A percentile compares a stretch with the other conserved stretches of the same genome.
These are phyloP conservation scores for Pollimyrus isidori DNA, from an alignment of 2,113 vertebrate genomes.

Conservation along the genomic window DNA sequence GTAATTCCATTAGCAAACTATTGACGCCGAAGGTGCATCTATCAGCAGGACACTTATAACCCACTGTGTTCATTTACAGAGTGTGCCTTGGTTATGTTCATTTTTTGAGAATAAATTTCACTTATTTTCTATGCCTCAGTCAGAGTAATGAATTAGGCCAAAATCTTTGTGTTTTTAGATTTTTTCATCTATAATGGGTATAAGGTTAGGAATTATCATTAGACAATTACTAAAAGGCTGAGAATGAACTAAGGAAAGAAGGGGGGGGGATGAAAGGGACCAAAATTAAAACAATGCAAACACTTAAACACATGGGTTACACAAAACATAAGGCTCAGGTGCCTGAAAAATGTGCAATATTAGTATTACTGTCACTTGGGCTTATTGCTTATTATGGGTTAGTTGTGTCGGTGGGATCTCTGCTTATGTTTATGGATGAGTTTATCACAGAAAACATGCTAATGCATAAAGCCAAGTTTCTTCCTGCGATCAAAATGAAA, in stretches of 20 bases:
- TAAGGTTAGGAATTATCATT: background rate
- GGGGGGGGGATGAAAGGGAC: background rate
- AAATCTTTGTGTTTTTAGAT: background rate
- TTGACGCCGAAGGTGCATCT: background rate
- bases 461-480: background rate
- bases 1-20: background rate
- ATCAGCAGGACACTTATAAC: background rate
- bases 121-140: background rate
- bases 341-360: background rate
- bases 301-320: background rate
- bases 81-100: background rate
- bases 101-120: background rate
- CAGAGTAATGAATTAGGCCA: background rate
- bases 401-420: background rate
- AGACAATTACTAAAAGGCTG: background rate
- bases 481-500: background rate
- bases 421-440: slow-evolving; percentile 5
- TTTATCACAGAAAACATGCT: background rate
- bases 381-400: background rate
- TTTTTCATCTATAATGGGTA: background rate
- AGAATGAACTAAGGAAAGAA: background rate
- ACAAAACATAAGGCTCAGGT: background rate
- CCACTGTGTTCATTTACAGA: background rate
- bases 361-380: background rate
- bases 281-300: background rate